phyloP scores from a whole-genome alignment of 2,888 invertebrate species.

The Xestia rhomboidea region DNA sequence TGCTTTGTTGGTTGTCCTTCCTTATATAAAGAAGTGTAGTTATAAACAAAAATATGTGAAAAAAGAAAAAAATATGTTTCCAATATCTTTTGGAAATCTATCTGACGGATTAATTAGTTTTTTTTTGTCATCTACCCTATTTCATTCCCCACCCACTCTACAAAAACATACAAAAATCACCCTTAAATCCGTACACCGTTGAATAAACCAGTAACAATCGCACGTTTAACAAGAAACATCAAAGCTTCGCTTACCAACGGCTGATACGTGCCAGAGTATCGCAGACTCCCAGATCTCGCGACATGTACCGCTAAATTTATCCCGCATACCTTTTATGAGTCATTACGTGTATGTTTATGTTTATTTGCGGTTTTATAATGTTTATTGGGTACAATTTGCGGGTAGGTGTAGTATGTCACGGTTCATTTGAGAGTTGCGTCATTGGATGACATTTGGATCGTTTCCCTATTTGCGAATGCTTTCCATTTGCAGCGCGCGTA shows the following conservation, averaged over 20 bases:
- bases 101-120: too few species aligned
- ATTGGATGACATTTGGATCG: not conserved
- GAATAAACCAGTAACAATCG: slow-evolving; percentile 60
- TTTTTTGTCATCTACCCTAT: too few species aligned
- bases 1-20: too few species aligned
- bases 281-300: slow-evolving; percentile 31
- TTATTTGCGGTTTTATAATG: slow-evolving; percentile 56
- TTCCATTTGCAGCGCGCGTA: not conserved
- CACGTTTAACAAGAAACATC: slow-evolving; percentile 59
- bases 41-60: too few species aligned
- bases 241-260: slow-evolving; percentile 46
- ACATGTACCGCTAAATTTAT: slow-evolving; percentile 61
- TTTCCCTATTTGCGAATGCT: not conserved
- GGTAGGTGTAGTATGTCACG: slow-evolving; percentile 18
- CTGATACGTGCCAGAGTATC: slow-evolving; percentile 51
- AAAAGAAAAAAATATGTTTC: too few species aligned
- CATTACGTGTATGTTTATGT: slow-evolving; percentile 59
- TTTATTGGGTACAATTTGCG: slow-evolving; percentile 63
- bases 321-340: slow-evolving; percentile 68
- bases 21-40: too few species aligned
- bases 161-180: not conserved
- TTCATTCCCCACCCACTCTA: not conserved
- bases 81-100: too few species aligned
- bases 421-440: slow-evolving; percentile 18
- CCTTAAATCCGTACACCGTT: slow-evolving; percentile 4